These are phyloP conservation scores for Palaemon carinicauda DNA, from an alignment of 1,140 invertebrate species.

Conservation along the genomic window DNA sequence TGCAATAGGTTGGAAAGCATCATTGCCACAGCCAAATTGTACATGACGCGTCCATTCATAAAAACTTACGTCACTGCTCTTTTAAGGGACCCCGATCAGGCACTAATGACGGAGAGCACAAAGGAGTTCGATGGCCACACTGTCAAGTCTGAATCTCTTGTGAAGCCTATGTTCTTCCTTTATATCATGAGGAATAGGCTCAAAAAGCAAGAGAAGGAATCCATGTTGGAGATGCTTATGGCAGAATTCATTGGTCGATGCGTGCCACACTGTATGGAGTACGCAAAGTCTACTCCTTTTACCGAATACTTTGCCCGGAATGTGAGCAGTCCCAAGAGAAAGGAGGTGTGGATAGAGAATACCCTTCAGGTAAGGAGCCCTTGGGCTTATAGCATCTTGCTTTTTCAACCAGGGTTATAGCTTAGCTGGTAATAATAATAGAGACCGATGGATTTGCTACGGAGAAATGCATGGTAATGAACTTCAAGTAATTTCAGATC, in stretches of 20 bases:
- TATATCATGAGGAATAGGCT: not conserved
- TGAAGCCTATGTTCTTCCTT: constrained; percentile 40
- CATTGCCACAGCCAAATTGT: constrained; percentile 26
- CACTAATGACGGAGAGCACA: constrained; percentile 45
- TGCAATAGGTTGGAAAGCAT: not conserved
- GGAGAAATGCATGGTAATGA: too few relatives aligned
- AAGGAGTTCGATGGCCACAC: not conserved
- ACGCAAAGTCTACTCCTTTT: not conserved
- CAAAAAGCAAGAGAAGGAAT: not conserved
- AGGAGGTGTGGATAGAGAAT: not conserved
- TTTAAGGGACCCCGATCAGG: constrained; percentile 7
- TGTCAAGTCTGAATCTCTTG: constrained; percentile 42
- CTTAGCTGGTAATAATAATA: too few relatives aligned
- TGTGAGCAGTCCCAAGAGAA: not conserved
- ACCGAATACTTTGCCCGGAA: not conserved
- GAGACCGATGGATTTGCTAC: too few relatives aligned
- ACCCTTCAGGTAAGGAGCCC: too few relatives aligned
- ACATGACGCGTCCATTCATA: constrained; percentile 14
- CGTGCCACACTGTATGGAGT: not conserved
- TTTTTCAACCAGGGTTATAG: too few relatives aligned
- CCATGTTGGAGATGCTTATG: constrained; percentile 26
- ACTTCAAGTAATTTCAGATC: too few relatives aligned
- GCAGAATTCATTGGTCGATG: constrained; percentile 43
- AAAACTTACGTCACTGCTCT: constrained; percentile 20
- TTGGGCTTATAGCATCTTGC: too few relatives aligned